Base-by-base conservation (phyloP, 2,888 invertebrate species). In the Archips crataeganus region DNA sequence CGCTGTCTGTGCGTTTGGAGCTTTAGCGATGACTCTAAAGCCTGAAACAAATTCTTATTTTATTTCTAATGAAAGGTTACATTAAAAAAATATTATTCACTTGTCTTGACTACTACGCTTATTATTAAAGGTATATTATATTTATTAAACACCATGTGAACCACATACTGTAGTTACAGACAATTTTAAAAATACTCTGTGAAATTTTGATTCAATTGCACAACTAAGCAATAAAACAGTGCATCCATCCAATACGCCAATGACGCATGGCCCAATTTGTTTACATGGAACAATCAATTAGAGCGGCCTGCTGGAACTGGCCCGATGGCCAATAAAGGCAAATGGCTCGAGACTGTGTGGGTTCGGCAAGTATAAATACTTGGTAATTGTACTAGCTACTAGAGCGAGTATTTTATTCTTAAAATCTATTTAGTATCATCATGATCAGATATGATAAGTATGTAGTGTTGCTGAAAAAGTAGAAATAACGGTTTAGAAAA, bases 321-420 rank as follows among this genome's bases (percentile, higher is more conserved):
- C 88, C 91, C 87, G 91, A 91, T 85, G 87, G 89, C 87, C 89
- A 90, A 92, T 91, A 91, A 91, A 92, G 80, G 86, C 84, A 90
- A 93, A 93, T 91, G 90, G 90, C 89, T 82, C 82, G 82, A 86
- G 88, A 77, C 79, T 83, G 81, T 90, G 84, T 42, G 8, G 72
- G 87, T 74, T 76, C 76, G 70, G 63, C 60, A 15, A 60, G 39
- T 39, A 36, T 15, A 60, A 45, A 60, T 64, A 73, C 69, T 60
- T 60, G 49, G 64, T 73, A 69, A 6, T 4, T 9, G 39, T 71
- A 71, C 65, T 61, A 34, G 32, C n/a, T 67, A 67, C 47, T 68
- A 23, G 11, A 57, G 3, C 23, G 2, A 11, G 10, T 57, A 57
- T 57, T 57, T 57, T 32, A 32, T 10, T 9, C 8, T 23, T 15